Conservation (phyloP, 2,888 invertebrate species). For the Micoletzkya japonica region DNA sequence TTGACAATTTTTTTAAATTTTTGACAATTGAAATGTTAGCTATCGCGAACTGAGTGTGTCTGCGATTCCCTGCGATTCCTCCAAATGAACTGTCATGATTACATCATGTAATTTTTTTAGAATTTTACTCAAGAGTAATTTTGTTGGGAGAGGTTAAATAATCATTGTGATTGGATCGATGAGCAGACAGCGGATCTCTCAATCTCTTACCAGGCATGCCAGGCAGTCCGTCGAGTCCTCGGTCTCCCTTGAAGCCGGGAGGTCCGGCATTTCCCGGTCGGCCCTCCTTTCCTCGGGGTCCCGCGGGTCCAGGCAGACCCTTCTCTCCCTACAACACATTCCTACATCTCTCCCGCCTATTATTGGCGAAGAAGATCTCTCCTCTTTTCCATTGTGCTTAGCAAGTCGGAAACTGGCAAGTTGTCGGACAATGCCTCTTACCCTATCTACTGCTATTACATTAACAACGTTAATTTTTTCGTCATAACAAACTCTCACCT, state of each 20-base stretch:
- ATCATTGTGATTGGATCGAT: not conserved
- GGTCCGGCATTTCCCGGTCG: slow-evolving; percentile 61
- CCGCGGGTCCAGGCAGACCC: slow-evolving; percentile 73
- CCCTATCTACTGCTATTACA: slow-evolving; percentile 33
- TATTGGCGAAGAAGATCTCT: too few relatives aligned
- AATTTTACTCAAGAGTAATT: not conserved
- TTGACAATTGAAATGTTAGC: too few relatives aligned
- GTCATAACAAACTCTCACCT: slow-evolving; percentile 29
- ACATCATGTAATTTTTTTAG: too few relatives aligned
- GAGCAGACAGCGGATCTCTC: slow-evolving; percentile 22
- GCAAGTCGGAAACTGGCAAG: too few relatives aligned
- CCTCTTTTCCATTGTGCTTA: too few relatives aligned
- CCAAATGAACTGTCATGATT: too few relatives aligned
- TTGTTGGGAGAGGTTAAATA: not conserved
- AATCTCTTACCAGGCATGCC: slow-evolving; percentile 50
- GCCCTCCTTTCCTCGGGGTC: slow-evolving; percentile 67
- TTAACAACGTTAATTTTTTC: too few relatives aligned
- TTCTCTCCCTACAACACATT: slow-evolving; percentile 60
- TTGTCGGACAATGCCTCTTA: too few relatives aligned
- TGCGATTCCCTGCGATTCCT: too few relatives aligned
- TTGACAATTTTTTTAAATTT: too few relatives aligned
- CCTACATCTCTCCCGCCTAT: too few relatives aligned
- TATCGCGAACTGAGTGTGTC: too few relatives aligned
- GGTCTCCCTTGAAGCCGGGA: slow-evolving; percentile 63
- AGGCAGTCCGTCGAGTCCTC: slow-evolving; percentile 61